Evolutionary conservation across 2,797 vertebrate species (phyloP), one percentile per base, ranked within the genome.

Genomic region (Sebastiscus albofasciatus): DNA sequence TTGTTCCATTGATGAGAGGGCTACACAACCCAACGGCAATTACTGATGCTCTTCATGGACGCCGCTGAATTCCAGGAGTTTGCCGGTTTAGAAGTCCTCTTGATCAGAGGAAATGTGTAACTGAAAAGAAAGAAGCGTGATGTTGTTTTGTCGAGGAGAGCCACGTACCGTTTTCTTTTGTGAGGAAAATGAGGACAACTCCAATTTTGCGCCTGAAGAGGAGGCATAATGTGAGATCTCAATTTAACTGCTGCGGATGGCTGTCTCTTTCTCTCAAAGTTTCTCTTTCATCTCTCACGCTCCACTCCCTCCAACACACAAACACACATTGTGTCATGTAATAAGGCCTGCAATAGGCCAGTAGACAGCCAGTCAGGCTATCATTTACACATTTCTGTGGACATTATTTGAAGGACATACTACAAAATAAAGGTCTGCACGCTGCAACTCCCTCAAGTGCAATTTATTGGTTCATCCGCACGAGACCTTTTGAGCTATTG

Each of bases 101-200:
- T 18, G 8, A 67, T 55, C 59, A 31, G 77, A 74, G 60, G 61
- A 42, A 49, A 56, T 12, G 56, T 36, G 62, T 49, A 42, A n/a
- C 18, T 31, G 24, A 22, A 20, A 3, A 39, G 29, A 20, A 34
- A 36, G 9, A 2, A 11, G 26, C 2, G 4, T 9, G 34, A 5
- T 49, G 1, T 14, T 68, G 56, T 54, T 72, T 24, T 72, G 56
- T 22, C 24, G 29, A 60, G 24, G n/a, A n/a, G 26, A 3, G 42
- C 11, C 8, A 33, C 4, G 27, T 3, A 9, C 8, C 14, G 24
- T 26, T 52, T 18, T 52, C 59, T 64, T 64, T 49, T 71, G 49
- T 69, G 54, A 11, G 73, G 12, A 20, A 72, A 79, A 72, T n/a
- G 34, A 65, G 67, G 66, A 80, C 69, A 26, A 34, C 54, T 67